phyloP scores from a whole-genome alignment of 2,888 invertebrate species.

The Sinohyriopsis cumingii region DNA sequence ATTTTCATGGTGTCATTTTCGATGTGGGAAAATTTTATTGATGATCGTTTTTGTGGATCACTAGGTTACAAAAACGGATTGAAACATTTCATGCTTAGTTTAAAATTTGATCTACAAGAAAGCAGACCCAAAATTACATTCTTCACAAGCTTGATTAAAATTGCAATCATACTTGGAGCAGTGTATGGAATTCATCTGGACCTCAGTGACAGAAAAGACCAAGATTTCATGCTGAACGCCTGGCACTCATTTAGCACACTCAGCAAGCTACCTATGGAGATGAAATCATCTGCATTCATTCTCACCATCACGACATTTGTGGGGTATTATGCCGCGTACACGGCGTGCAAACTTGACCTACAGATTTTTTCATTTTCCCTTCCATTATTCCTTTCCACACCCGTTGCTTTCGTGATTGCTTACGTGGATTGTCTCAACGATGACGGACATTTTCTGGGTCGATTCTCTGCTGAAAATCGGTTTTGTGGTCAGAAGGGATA shows the following conservation, averaged over 20 bases:
- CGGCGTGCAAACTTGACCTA: slow-evolving; percentile 74
- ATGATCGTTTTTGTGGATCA: slow-evolving; percentile 45
- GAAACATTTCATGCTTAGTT: slow-evolving; percentile 22
- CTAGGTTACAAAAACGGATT: slow-evolving; percentile 15
- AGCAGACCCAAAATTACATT: slow-evolving; percentile 30
- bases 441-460: background rate
- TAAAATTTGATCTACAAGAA: slow-evolving; percentile 46
- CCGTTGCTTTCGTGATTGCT: slow-evolving; percentile 49
- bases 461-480: slow-evolving; percentile 22
- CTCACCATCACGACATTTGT: slow-evolving; percentile 39
- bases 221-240: slow-evolving; percentile 2
- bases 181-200: too few relatives aligned
- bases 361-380: slow-evolving; percentile 72
- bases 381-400: slow-evolving; percentile 70
- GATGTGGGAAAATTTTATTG: slow-evolving; percentile 62
- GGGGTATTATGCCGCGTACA: slow-evolving; percentile 72
- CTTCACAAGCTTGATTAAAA: slow-evolving; percentile 36
- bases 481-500: slow-evolving; percentile 3
- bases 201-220: background rate
- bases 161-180: slow-evolving; percentile 7
- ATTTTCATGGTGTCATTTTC: slow-evolving; percentile 52
- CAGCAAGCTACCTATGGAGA: slow-evolving; percentile 4
- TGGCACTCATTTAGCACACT: slow-evolving; percentile 16
- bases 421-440: slow-evolving; percentile 24
- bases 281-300: slow-evolving; percentile 30